These are phyloP conservation scores for Gasterosteus aculeatus DNA, from an alignment of 2,113 vertebrate species.

Conservation along the genomic window DNA sequence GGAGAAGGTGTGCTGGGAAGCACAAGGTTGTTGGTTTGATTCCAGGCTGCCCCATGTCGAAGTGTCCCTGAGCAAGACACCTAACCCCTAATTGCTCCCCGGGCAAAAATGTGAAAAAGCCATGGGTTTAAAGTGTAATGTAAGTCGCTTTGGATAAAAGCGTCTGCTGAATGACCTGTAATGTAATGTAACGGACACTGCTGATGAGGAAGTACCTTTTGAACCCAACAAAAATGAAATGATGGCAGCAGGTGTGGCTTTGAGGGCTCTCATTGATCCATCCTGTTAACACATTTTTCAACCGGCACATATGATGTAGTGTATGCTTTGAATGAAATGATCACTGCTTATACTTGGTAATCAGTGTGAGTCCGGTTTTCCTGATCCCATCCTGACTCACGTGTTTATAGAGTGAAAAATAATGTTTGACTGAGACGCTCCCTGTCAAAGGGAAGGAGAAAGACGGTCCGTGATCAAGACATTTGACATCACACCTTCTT, in stretches of 20 bases:
- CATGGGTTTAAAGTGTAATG: no score
- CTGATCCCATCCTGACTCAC: neutral
- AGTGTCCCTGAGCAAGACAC: no score
- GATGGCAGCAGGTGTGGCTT: constrained; percentile 3
- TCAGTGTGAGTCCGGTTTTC: neutral
- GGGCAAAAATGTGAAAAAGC: no score
- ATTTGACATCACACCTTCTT: neutral
- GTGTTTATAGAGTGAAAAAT: neutral
- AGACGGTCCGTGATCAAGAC: neutral
- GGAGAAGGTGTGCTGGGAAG: no score
- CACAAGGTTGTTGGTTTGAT: no score
- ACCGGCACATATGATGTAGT: neutral
- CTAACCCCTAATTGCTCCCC: no score
- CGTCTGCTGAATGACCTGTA: no score
- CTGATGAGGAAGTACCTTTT: neutral
- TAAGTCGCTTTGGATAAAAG: no score
- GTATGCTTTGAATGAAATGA: neutral
- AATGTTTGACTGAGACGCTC: neutral
- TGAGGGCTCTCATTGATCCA: neutral
- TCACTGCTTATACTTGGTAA: neutral
- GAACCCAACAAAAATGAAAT: constrained; percentile 1
- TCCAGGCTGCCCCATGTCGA: no score
- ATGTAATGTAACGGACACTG: no score
- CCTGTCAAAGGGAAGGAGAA: neutral
- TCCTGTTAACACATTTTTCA: neutral